Base-by-base conservation (phyloP, 2,888 invertebrate genomes). In the Ormia ochracea region DNA sequence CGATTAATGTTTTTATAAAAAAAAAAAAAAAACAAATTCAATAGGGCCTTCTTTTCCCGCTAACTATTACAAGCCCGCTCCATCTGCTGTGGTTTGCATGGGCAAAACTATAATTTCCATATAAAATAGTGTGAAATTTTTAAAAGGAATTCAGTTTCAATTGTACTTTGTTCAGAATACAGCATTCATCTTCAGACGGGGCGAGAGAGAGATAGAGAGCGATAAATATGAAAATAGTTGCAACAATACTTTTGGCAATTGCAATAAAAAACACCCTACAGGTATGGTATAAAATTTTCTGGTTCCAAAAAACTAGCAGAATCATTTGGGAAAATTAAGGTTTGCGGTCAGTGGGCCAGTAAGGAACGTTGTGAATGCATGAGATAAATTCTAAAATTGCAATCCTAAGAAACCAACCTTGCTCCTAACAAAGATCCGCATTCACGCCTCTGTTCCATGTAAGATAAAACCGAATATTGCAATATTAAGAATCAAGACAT, bases 211-310 rank as follows among this genome's bases (percentile, higher is more conserved):
- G 1, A 17, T 1, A 2, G 28, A 1, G 19, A n/a, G 1, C 17
- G 1, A 43, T 68, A 48, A 12, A 72, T 78, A 59, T 54, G 68
- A n/a, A n/a, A 36, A 17, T 61, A 33, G 19, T 78, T 31, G 5
- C 28, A 2, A 1, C 68, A 1, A 56, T 73, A 48, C 5, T 66
- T 36, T 19, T 68, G 7, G 23, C 31, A 38, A 1, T 61, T 54
- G 38, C 14, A 1, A 23, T 73, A 9, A 38, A 56, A 23, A 14
- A 48, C 17, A 33, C 72, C 9, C 14, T 54, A 9, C 59, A 66
- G 72, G 77, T 77, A 69, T 3, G 23, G 28, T n/a, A 45, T 21
- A 7, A 14, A 33, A 2, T 0, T 9, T 21, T 3, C 3, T n/a
- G 12, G 23, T 12, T 26, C 1, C 3, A n/a, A 38, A 12, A 10